Evolutionary conservation across 1,140 invertebrate genomes (phyloP).

Genomic region (Ceratina australensis): DNA sequence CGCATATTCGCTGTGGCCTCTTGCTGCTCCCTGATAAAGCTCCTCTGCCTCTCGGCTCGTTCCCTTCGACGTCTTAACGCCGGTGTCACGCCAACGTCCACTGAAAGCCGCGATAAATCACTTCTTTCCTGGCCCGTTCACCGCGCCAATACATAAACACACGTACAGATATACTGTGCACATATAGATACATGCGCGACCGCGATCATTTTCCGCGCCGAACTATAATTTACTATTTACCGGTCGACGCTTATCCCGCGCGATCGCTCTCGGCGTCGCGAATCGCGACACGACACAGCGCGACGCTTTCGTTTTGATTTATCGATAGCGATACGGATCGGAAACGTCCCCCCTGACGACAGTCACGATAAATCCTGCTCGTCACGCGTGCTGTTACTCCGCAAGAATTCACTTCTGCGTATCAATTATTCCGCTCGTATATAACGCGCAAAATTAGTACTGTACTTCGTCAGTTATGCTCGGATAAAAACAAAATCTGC

Average conservation of each 20-base stretch:
- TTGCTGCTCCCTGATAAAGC: conserved; percentile 89
- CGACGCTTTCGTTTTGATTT: conserved; percentile 32
- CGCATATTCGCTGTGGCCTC: conserved; percentile 82
- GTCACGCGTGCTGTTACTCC: conserved; percentile 11
- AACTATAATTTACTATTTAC: conserved; percentile 40
- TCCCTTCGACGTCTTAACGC: conserved; percentile 86
- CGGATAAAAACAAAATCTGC: no score
- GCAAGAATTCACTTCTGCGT: background rate
- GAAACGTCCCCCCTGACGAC: conserved; percentile 7
- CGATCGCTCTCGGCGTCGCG: conserved; percentile 2
- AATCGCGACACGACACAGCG: background rate
- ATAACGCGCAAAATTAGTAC: background rate
- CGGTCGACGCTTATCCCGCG: background rate
- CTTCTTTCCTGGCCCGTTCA: conserved; percentile 23
- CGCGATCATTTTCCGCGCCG: conserved; percentile 30
- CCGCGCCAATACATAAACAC: background rate
- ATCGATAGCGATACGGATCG: background rate
- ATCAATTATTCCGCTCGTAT: conserved; percentile 24
- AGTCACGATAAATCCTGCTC: conserved; percentile 27
- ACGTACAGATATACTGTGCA: no score
- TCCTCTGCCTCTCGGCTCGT: conserved; percentile 89
- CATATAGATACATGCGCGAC: no score
- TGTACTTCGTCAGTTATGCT: background rate
- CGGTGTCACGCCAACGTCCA: conserved; percentile 87
- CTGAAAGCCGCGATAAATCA: conserved; percentile 60